Base-by-base conservation (phyloP, 2,113 vertebrate species). In the Rafetus swinhoei region DNA sequence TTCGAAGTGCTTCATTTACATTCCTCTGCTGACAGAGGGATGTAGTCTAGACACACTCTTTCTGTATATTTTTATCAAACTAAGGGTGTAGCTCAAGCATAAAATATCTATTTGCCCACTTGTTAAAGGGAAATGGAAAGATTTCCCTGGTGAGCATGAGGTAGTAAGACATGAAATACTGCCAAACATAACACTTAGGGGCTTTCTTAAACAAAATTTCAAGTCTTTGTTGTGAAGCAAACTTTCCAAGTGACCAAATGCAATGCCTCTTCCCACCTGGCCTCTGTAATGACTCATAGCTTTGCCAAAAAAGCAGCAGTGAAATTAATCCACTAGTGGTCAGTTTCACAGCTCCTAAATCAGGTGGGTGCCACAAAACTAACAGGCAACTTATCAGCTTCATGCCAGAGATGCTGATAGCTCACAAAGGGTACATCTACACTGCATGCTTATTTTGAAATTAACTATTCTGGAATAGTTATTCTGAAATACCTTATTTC, bases 101-200 rank as follows among this genome's bases (percentile, higher is more conserved):
- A 10, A 85, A 35, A 90, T 90, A 16, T 59, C 1, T 32, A 25
- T 53, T 56, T 85, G 18, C 3, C 32, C 5, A 5, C 6, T 81
- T 69, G 79, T 35, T 0, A 0, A 19, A 1, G 82, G 74, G 19
- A 50, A 77, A 21, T 45, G 35, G 35, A 22, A 87, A 60, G n/a
- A 7, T 18, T 69, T 84, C 3, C 1, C 27, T 13, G 81, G 60
- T 72, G 3, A 91, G 27, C n/a, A 80, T 86, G 29, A 4, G 3
- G 1, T 1, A 88, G 72, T 62, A 79, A 9, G 39, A 50, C 35
- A 59, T 12, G 6, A 82, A 19, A 9, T 35, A 90, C 13, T 56
- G 14, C 7, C 80, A 12, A 4, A 45, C 1, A 79, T 2, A 72
- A 35, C 16, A 18, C 21, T 24, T 59, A 25, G 45, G 45, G 45